phyloP scores from a whole-genome alignment of 2,797 vertebrate genomes.

The Bovichtus variegatus region DNA sequence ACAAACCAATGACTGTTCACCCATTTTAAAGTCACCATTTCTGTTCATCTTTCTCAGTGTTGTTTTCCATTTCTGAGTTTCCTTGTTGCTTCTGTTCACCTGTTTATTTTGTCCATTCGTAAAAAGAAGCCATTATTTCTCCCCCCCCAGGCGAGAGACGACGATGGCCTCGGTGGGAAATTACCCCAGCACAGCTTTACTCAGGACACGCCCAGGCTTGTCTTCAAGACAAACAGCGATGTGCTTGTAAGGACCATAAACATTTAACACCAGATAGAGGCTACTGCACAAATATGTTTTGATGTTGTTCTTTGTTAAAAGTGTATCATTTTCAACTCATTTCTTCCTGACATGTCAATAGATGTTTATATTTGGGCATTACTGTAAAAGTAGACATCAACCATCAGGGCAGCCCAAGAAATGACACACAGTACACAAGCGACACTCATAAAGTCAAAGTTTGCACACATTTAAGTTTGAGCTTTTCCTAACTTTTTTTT shows the following conservation, averaged over 20 bases:
- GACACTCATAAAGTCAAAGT: constrained; percentile 3
- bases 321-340: constrained; percentile 61
- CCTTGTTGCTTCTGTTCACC: constrained; percentile 83
- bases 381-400: constrained; percentile 41
- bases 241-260: constrained; percentile 99
- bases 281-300: constrained; percentile 74
- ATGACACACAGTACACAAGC: constrained; percentile 13
- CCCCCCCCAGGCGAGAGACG: constrained; percentile 99
- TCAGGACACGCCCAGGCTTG: constrained; percentile 99
- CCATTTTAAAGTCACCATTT: constrained; percentile 74
- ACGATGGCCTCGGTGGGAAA: constrained; percentile 99
- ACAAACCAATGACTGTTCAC: constrained; percentile 65
- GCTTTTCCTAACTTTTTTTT: constrained; percentile 43
- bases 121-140: constrained; percentile 99
- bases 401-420: constrained; percentile 19
- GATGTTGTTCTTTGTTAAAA: constrained; percentile 68
- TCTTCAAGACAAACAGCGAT: constrained; percentile 99
- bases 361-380: constrained; percentile 51
- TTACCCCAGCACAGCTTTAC: constrained; percentile 98
- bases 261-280: constrained; percentile 90
- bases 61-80: constrained; percentile 80
- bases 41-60: constrained; percentile 72
- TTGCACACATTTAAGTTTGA: constrained; percentile 48
- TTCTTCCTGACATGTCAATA: constrained; percentile 57
- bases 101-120: constrained; percentile 96